These are phyloP conservation scores for Dipodomys ordii DNA, from an alignment of 2,113 vertebrate genomes.

Conservation along the genomic window DNA sequence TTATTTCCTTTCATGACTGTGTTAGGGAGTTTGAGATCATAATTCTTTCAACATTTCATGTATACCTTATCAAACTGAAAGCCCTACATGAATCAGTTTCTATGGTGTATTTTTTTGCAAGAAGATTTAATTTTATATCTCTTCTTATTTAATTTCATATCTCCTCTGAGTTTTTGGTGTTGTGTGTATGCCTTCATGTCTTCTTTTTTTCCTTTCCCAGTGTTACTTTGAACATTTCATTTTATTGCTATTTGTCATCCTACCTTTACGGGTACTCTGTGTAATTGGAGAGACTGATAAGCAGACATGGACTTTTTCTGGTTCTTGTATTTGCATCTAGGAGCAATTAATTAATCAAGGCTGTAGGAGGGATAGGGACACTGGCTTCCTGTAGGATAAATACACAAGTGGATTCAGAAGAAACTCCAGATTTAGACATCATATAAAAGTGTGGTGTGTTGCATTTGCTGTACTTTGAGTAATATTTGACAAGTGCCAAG, in stretches of 20 bases:
- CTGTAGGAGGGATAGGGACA: background rate
- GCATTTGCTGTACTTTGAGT: background rate
- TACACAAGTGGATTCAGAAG: background rate
- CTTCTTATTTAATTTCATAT: constrained; percentile 3
- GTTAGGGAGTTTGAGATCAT: constrained; percentile 35
- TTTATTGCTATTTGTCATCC: background rate
- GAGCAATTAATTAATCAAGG: background rate
- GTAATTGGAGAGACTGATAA: background rate
- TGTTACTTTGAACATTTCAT: background rate
- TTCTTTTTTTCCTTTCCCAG: background rate
- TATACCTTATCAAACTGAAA: background rate
- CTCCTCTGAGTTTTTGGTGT: background rate
- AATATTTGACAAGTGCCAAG: background rate
- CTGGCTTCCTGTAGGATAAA: background rate
- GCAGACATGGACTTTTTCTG: background rate
- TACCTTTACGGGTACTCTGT: background rate
- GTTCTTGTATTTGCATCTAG: background rate
- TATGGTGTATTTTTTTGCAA: background rate
- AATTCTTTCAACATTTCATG: background rate
- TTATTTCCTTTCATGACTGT: background rate
- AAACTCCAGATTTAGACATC: background rate
- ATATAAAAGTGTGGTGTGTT: background rate
- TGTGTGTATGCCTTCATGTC: background rate
- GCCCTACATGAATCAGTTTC: background rate
- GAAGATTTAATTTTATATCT: constrained; percentile 8